Percentiles rank a stretch among this genome's conserved stretches.
Evolutionary conservation across 2,113 vertebrate species (phyloP).

Genomic region (Mustela lutreola): DNA sequence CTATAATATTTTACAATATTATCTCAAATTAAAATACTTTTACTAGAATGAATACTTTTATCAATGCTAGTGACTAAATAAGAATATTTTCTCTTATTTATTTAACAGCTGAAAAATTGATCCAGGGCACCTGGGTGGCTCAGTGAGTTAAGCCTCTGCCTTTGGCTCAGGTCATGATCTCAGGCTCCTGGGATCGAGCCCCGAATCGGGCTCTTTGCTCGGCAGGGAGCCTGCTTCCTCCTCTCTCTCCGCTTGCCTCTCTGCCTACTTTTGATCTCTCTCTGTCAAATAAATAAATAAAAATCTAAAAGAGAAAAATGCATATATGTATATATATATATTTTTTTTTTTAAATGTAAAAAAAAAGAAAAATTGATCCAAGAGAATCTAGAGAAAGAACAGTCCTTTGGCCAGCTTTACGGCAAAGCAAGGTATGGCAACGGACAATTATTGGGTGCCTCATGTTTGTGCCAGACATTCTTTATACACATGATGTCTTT

Average conservation of each 20-base stretch:
- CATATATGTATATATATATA: no score
- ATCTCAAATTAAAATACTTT: not conserved
- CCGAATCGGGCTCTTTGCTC: no score
- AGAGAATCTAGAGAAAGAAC: constrained; percentile 1
- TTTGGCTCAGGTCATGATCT: no score
- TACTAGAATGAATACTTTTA: no score
- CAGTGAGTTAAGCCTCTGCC: no score
- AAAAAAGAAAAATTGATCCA: not conserved
- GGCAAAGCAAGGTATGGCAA: not conserved
- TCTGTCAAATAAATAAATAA: no score
- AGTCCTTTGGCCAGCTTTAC: not conserved
- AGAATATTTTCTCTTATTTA: not conserved
- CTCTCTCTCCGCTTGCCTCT: no score
- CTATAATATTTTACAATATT: not conserved
- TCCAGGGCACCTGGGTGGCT: not conserved
- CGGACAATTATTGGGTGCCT: not conserved
- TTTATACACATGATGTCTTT: not conserved
- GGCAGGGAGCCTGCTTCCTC: no score
- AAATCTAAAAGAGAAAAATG: no score
- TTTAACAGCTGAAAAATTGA: not conserved
- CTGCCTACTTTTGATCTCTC: no score
- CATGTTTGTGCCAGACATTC: not conserved
- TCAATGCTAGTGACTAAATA: not conserved
- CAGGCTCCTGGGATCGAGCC: no score
- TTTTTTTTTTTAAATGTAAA: no score